These are phyloP conservation scores for Lota lota DNA, from an alignment of 2,113 vertebrate species.

Conservation along the genomic window DNA sequence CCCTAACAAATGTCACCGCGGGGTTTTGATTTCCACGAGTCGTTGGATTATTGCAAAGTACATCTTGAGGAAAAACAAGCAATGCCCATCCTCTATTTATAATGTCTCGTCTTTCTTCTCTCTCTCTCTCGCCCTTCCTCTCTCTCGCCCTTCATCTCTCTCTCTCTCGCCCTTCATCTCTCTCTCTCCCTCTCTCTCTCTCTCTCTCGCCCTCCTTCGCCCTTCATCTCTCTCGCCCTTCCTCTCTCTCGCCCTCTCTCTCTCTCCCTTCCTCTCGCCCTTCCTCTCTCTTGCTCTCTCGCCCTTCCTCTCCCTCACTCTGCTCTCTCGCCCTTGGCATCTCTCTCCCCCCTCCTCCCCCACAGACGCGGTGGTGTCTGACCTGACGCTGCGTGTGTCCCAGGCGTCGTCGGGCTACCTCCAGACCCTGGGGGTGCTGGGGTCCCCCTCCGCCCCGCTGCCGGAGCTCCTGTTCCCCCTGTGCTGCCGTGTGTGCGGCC, in stretches of 20 bases:
- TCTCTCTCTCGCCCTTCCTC: no score
- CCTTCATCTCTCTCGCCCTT: neutral
- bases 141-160: no score
- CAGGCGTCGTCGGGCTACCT: constrained; percentile 52
- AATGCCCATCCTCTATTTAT: no score
- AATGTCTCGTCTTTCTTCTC: no score
- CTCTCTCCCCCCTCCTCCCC: neutral
- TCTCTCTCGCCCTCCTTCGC: neutral
- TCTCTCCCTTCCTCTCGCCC: no score
- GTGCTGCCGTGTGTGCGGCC: constrained; percentile 85
- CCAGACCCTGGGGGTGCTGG: constrained; percentile 47
- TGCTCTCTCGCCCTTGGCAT: no score
- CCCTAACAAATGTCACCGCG: no score
- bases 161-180: neutral
- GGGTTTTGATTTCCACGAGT: no score
- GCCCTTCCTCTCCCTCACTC: neutral
- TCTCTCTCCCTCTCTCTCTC: neutral
- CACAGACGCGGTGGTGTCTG: constrained; percentile 62
- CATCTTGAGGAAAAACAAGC: no score
- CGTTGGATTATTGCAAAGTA: no score
- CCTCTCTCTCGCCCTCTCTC: neutral
- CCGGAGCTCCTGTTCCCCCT: constrained; percentile 89
- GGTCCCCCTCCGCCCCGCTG: constrained; percentile 60
- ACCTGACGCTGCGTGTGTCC: constrained; percentile 66
- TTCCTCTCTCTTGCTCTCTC: neutral